phyloP scores from a whole-genome alignment of 2,113 vertebrate genomes.

The Phrynocephalus versicolor region DNA sequence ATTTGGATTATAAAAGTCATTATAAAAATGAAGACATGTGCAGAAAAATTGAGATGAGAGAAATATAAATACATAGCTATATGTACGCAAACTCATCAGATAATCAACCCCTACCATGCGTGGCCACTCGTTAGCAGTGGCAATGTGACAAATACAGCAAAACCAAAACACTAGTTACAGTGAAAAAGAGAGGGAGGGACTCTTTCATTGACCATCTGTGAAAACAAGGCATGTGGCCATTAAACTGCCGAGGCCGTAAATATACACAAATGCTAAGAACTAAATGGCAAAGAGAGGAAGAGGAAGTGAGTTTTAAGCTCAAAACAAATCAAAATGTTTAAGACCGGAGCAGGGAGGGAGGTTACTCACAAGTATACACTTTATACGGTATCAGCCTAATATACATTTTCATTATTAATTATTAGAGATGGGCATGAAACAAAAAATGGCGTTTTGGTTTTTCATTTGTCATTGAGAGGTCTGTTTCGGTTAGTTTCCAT shows the following conservation, averaged over 20 bases:
- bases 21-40: slow-evolving; percentile 55
- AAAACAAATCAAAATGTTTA: slow-evolving; percentile 75
- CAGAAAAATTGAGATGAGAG: slow-evolving; percentile 43
- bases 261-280: slow-evolving; percentile 78
- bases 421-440: no score
- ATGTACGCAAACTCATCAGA: slow-evolving; percentile 47
- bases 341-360: slow-evolving; percentile 43
- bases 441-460: no score
- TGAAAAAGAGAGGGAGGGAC: slow-evolving; percentile 65
- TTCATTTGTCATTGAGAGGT: no score
- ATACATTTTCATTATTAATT: slow-evolving; percentile 64
- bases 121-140: slow-evolving; percentile 80
- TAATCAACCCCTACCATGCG: slow-evolving; percentile 71
- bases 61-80: neutral
- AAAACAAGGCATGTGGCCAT: slow-evolving; percentile 83
- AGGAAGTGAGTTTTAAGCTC: slow-evolving; percentile 68
- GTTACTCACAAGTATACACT: slow-evolving; percentile 67
- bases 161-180: slow-evolving; percentile 73
- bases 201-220: slow-evolving; percentile 84
- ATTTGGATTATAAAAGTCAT: slow-evolving; percentile 61
- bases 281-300: slow-evolving; percentile 63
- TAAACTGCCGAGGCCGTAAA: slow-evolving; percentile 82
- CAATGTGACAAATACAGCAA: slow-evolving; percentile 79
- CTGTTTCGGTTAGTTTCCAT: no score
- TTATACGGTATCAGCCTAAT: slow-evolving; percentile 62